Conservation (phyloP, 2,797 vertebrate species). For the Anableps anableps region DNA sequence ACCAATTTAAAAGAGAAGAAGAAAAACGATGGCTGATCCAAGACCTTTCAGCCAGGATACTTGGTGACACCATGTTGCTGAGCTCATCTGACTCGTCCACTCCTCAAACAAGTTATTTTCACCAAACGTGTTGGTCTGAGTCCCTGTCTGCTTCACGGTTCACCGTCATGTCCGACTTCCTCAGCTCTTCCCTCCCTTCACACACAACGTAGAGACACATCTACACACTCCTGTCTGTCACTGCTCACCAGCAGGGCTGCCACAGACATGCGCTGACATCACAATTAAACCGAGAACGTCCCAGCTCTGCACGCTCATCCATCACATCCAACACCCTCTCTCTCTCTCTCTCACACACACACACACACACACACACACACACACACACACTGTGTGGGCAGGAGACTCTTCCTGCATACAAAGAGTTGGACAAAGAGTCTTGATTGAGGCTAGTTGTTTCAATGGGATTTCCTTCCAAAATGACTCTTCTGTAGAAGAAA, state of each 20-base stretch:
- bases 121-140: conserved; percentile 47
- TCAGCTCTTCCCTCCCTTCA: background rate
- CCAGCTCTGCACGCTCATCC: conserved; percentile 68
- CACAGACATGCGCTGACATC: conserved; percentile 72
- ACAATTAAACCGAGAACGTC: conserved; percentile 74
- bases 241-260: conserved; percentile 57
- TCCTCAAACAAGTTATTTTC: conserved; percentile 9
- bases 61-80: conserved; percentile 4
- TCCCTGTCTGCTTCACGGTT: background rate
- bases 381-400: conserved; percentile 18
- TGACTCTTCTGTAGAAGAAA: background rate
- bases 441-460: conserved; percentile 35
- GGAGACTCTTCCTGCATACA: conserved; percentile 54
- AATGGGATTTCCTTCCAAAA: background rate
- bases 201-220: conserved; percentile 21
- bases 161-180: conserved; percentile 44
- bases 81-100: conserved; percentile 33
- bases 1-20: no score
- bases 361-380: conserved; percentile 26
- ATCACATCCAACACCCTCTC: conserved; percentile 64
- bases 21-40: background rate
- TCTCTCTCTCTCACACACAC: no score
- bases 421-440: conserved; percentile 48
- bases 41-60: background rate
- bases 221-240: conserved; percentile 64